Evolutionary conservation across 2,797 vertebrate species (phyloP).

Genomic region (Channa striata): DNA sequence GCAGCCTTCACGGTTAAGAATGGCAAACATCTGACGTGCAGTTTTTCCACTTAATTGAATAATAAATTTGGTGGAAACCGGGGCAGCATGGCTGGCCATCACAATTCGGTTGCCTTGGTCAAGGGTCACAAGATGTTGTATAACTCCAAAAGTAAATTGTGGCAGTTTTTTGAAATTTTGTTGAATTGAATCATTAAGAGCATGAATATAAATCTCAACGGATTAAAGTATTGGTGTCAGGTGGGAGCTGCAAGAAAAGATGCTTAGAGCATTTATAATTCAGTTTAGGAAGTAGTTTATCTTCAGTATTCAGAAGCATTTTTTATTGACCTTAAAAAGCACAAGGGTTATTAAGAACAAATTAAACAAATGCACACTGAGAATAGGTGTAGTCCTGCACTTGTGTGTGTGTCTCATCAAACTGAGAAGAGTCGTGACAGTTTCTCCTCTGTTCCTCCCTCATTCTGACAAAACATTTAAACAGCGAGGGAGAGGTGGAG

Average conservation of each 20-base stretch:
- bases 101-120: neutral
- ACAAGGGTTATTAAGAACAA: constrained; percentile 52
- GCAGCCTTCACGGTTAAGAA: neutral
- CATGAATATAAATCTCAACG: neutral
- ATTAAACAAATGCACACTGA: constrained; percentile 17
- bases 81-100: constrained; percentile 8
- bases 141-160: neutral
- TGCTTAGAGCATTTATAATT: neutral
- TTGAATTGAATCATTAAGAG: neutral
- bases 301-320: constrained; percentile 11
- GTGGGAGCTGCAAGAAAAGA: neutral
- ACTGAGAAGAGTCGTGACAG: neutral
- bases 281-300: constrained; percentile 15
- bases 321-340: constrained; percentile 47
- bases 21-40: neutral
- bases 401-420: neutral
- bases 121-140: neutral
- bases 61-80: constrained; percentile 14
- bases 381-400: constrained; percentile 16
- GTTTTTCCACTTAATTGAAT: neutral
- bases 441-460: constrained; percentile 27
- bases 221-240: constrained; percentile 7
- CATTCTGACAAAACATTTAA: constrained; percentile 8
- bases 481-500: constrained; percentile 25
- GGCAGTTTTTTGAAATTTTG: neutral